A percentile compares a stretch with the other conserved stretches of the same genome.
phyloP scores from a whole-genome alignment of 2,888 invertebrate genomes.

The Hemistola chrysoprasaria region DNA sequence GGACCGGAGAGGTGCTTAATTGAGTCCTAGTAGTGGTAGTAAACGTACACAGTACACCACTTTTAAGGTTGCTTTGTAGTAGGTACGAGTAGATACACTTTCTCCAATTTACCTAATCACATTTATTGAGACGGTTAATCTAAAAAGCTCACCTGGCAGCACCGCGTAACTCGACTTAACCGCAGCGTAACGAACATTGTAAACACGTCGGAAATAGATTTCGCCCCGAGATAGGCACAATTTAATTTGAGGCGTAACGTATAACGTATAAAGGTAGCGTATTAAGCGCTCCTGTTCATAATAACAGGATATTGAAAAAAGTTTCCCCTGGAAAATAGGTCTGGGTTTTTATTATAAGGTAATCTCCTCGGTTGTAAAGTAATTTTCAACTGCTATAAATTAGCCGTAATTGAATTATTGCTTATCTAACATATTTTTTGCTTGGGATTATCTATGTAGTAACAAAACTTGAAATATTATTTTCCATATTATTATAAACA shows the following conservation, averaged over 20 bases:
- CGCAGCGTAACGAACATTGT: constrained; percentile 46
- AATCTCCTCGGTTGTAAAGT: constrained; percentile 19
- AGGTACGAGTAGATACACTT: too few relatives aligned
- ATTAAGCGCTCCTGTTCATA: constrained; percentile 26
- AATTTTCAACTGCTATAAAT: constrained; percentile 21
- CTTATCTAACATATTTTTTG: constrained; percentile 11
- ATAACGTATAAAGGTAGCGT: constrained; percentile 27
- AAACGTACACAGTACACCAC: too few relatives aligned
- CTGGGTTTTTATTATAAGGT: constrained; percentile 16
- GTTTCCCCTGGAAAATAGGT: constrained; percentile 20
- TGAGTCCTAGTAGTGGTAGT: too few relatives aligned
- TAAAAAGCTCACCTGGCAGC: constrained; percentile 3
- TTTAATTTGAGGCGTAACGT: constrained; percentile 30
- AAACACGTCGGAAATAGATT: constrained; percentile 50
- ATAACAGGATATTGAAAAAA: constrained; percentile 29
- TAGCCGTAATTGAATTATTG: constrained; percentile 15
- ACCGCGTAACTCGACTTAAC: constrained; percentile 25
- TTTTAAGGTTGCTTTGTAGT: too few relatives aligned
- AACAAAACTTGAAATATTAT: background rate
- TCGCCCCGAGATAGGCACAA: constrained; percentile 36
- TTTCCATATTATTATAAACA: background rate
- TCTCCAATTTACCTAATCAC: too few relatives aligned
- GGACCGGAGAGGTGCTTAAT: too few relatives aligned
- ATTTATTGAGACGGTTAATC: constrained; percentile 2
- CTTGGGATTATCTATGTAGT: background rate